Conservation (phyloP, 2,888 invertebrate genomes). For the Rugalucina vietnamica region DNA sequence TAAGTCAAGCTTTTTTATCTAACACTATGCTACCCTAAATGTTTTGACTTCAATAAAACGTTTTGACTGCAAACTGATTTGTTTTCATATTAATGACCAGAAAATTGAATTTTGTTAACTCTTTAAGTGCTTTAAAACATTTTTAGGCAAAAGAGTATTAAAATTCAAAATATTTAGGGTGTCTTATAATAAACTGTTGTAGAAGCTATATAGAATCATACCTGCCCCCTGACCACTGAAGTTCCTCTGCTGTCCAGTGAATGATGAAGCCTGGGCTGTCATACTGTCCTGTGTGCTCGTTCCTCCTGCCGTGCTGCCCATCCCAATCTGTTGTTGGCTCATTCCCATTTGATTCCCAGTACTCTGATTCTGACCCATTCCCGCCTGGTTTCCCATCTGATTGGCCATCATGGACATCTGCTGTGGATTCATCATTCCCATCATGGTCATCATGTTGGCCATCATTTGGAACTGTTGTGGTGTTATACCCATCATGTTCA, state of each 20-base stretch:
- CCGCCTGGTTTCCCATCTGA: slow-evolving; percentile 29
- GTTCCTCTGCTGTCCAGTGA: neutral
- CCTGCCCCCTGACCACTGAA: neutral
- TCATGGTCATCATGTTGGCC: slow-evolving; percentile 23
- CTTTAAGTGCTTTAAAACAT: too few species aligned
- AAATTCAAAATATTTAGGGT: too few species aligned
- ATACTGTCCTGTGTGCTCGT: neutral
- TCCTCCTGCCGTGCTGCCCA: neutral
- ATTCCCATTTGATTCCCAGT: slow-evolving; percentile 20
- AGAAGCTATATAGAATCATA: too few species aligned
- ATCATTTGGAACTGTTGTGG: slow-evolving; percentile 47
- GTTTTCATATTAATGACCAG: too few species aligned
- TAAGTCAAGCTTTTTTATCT: too few species aligned
- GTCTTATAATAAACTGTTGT: too few species aligned
- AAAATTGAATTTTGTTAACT: too few species aligned
- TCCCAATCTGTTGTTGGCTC: slow-evolving; percentile 35
- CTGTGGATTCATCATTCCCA: slow-evolving; percentile 44
- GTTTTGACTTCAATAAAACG: too few species aligned
- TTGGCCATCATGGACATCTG: slow-evolving; percentile 31
- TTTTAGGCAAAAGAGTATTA: too few species aligned
- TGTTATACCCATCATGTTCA: slow-evolving; percentile 44
- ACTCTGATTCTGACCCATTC: slow-evolving; percentile 14
- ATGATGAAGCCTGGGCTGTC: neutral
- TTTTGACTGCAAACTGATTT: too few species aligned
- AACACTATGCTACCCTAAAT: too few species aligned